Percentiles rank a stretch among this genome's conserved stretches.
phyloP scores from a whole-genome alignment of 35 echinoderm and acorn worm species.

The Apostichopus parvimensis region DNA sequence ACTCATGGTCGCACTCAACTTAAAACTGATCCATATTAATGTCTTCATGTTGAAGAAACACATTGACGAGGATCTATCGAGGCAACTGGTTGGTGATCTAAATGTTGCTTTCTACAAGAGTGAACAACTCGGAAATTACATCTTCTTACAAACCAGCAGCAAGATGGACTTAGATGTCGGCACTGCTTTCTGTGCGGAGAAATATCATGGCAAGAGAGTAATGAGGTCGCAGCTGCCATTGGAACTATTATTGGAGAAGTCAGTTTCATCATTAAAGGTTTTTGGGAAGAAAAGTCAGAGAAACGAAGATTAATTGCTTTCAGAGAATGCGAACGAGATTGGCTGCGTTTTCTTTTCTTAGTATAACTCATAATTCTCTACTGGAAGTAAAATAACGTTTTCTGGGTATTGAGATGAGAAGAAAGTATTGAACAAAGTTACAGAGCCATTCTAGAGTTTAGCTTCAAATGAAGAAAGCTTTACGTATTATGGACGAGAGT shows the following conservation, averaged over 20 bases:
- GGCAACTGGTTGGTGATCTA: not conserved
- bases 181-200: no score
- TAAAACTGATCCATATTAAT: not conserved
- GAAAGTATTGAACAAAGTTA: no score
- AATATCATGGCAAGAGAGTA: not conserved
- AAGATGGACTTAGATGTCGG: no score
- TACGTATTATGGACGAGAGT: not conserved
- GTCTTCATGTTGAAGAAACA: slow-evolving; percentile 13
- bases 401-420: no score
- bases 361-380: no score
- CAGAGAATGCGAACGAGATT: no score
- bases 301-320: not conserved
- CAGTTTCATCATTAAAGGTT: not conserved
- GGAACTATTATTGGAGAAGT: not conserved
- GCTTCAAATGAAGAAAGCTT: not conserved
- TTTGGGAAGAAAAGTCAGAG: not conserved
- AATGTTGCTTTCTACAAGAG: slow-evolving; percentile 4
- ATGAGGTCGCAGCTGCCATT: not conserved
- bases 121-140: not conserved
- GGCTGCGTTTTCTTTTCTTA: no score
- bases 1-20: not conserved
- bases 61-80: not conserved
- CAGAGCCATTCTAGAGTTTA: no score
- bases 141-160: not conserved
- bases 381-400: no score